Evolutionary conservation across 2,797 vertebrate genomes (phyloP).

Genomic region (Hippopotamyrus pictus): DNA sequence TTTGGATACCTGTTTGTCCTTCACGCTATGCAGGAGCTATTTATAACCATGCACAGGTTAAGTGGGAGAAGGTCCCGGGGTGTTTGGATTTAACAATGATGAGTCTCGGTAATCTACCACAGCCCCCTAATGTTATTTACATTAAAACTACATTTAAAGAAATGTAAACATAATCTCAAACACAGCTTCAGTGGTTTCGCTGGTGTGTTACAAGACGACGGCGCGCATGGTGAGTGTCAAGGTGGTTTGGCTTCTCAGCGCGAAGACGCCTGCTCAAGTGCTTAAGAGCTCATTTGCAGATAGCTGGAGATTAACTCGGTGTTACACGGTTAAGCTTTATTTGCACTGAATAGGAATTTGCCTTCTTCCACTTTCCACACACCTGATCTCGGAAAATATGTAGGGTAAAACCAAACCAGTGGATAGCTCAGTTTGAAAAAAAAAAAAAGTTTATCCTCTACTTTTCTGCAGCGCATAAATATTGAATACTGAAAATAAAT

Average conservation of each 20-base stretch:
- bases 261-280: neutral
- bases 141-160: conserved; percentile 20
- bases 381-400: neutral
- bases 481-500: neutral
- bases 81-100: conserved; percentile 19
- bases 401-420: neutral
- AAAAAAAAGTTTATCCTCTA: neutral
- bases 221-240: neutral
- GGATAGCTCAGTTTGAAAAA: neutral
- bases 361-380: neutral
- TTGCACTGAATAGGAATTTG: neutral
- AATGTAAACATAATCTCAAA: conserved; percentile 14
- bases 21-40: neutral
- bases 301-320: conserved; percentile 5
- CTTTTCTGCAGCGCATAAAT: neutral
- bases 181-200: neutral
- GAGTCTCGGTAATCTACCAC: conserved; percentile 2
- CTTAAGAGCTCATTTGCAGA: conserved; percentile 16
- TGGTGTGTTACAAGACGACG: neutral
- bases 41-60: conserved; percentile 19
- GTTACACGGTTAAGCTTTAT: neutral
- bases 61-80: neutral
- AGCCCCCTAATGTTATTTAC: neutral
- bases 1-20: conserved; percentile 8
- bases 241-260: neutral